phyloP scores from a whole-genome alignment of 2,797 vertebrate genomes.

The Atherinosoma microstoma region DNA sequence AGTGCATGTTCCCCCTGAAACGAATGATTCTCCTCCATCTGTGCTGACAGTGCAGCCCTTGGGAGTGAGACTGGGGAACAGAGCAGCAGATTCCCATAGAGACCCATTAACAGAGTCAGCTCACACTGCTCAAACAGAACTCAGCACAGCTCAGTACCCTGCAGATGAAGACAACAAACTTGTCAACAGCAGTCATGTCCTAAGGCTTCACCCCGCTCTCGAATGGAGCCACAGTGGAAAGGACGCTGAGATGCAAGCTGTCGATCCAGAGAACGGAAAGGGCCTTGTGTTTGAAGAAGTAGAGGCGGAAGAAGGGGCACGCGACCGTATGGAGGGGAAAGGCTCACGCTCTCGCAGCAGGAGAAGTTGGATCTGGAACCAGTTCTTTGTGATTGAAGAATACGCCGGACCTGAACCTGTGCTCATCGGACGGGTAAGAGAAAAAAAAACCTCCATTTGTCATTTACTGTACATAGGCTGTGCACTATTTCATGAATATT shows the following conservation, averaged over 20 bases:
- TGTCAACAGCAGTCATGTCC: conserved; percentile 81
- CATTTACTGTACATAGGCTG: conserved; percentile 37
- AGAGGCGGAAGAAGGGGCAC: conserved; percentile 55
- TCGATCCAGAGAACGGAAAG: conserved; percentile 59
- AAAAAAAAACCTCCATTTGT: conserved; percentile 44
- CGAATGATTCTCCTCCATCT: conserved; percentile 66
- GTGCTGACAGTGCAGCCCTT: conserved; percentile 72
- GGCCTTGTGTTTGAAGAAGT: conserved; percentile 84
- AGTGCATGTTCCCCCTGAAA: conserved; percentile 58
- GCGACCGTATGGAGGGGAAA: conserved; percentile 38
- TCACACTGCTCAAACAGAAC: conserved; percentile 65
- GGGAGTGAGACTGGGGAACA: conserved; percentile 61
- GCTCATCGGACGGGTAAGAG: conserved; percentile 92
- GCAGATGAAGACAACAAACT: conserved; percentile 70
- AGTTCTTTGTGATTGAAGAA: conserved; percentile 94
- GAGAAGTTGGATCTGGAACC: conserved; percentile 95
- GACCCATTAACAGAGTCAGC: conserved; percentile 73
- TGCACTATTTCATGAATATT: conserved; percentile 55
- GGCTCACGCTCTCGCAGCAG: conserved; percentile 85
- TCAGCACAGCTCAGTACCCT: conserved; percentile 70
- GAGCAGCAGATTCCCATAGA: conserved; percentile 70
- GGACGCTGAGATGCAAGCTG: conserved; percentile 63
- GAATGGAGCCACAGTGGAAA: conserved; percentile 66
- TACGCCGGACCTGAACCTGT: conserved; percentile 92
- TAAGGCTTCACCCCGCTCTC: conserved; percentile 81